Evolutionary conservation across 2,888 invertebrate genomes (phyloP), one percentile per base, ranked within the genome.

Genomic region (Andrena haemorrhoa): DNA sequence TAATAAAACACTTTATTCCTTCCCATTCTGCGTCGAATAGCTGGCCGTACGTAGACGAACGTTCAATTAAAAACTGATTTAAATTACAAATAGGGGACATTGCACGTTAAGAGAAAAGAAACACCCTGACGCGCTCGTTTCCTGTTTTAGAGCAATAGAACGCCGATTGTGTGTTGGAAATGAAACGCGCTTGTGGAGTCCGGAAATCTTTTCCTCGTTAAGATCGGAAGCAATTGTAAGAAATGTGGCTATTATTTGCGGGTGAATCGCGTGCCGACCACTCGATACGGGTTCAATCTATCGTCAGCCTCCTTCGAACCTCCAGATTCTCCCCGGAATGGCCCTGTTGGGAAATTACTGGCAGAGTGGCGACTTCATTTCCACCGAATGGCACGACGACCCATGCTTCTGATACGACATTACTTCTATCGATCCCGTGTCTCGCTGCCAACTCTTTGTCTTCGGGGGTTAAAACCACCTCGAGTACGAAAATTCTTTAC

Each of bases 321-420:
- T 73, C 29, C 61, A 49, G 75, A 60, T 53, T 80, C 64, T 26
- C 6, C 29, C 35, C 49, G 53, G 41, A 86, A 86, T 73, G 60
- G 70, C 83, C 53, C 86, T 85, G 73, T 33, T 80, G 86, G 86
- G 85, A 86, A 86, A 86, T 86, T 83, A 86, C 70, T 68, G 49
- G 75, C 61, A 26, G 53, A 72, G 61, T 16, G 60, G 35, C 51
- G 23, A 61, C 31, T 60, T 69, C 61, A 53, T 66, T 64, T 63
- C 64, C 33, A 26, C 64, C 41, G 65, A 69, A 68, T 29, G 47
- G 49, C 66, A 51, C 51, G 49, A 16, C 65, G 5, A 26, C 12
- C 63, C 35, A 64, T 70, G 47, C 61, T 78, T 82, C 75, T 56
- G 53, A 77, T 35, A 64, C 56, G 53, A 53, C 68, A 53, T 64